phyloP scores from a whole-genome alignment of 2,888 invertebrate species.

The Crematogaster levior region DNA sequence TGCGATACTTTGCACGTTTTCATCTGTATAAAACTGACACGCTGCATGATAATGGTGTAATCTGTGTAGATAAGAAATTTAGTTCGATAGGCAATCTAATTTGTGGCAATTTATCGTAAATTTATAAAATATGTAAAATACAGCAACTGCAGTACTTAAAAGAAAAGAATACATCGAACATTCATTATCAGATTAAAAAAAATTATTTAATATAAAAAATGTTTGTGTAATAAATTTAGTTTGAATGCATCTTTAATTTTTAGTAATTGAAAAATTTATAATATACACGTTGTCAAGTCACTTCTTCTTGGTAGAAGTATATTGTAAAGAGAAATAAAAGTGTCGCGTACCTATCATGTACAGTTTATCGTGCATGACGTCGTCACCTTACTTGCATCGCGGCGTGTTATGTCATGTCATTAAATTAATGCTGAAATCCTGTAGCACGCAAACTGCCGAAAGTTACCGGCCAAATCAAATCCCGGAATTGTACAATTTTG shows the following conservation, averaged over 20 bases:
- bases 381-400: slow-evolving; percentile 47
- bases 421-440: slow-evolving; percentile 37
- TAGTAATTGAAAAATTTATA: background rate
- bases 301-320: slow-evolving; percentile 11
- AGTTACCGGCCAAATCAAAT: slow-evolving; percentile 31
- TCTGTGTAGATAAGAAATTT: background rate
- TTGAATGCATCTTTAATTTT: background rate
- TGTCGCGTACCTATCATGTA: slow-evolving; percentile 32
- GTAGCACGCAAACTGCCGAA: slow-evolving; percentile 43
- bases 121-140: background rate
- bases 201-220: background rate
- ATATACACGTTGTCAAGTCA: background rate
- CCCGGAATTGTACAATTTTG: slow-evolving; percentile 7
- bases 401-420: slow-evolving; percentile 46
- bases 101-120: background rate
- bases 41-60: slow-evolving; percentile 7
- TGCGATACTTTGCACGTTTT: slow-evolving; percentile 25
- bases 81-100: background rate
- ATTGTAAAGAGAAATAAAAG: slow-evolving; percentile 49
- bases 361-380: slow-evolving; percentile 38
- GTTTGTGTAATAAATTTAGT: background rate
- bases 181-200: background rate
- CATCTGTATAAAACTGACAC: background rate
- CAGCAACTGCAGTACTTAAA: background rate
- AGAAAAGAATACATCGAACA: background rate